Conservation (phyloP, 2,888 invertebrate species). For the Mycalesis mineus region DNA sequence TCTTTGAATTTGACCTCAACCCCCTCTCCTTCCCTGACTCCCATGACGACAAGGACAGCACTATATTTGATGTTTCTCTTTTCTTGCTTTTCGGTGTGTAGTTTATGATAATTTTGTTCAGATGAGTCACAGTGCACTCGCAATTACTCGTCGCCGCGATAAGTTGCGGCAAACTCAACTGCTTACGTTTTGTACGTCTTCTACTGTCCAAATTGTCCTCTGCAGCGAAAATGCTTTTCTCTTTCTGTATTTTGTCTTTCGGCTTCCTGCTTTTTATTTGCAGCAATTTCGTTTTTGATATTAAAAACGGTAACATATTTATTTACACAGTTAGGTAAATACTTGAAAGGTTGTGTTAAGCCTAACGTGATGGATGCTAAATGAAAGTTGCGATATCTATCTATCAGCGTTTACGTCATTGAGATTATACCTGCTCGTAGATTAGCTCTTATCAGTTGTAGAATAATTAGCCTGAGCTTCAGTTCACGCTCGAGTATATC, state of each 20-base stretch:
- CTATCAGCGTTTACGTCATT: conserved; percentile 30
- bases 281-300: conserved; percentile 61
- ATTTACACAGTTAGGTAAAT: background rate
- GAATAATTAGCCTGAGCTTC: conserved; percentile 28
- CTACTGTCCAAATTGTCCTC: conserved; percentile 48
- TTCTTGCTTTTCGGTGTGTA: conserved; percentile 58
- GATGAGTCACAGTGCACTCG: conserved; percentile 59
- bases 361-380: conserved; percentile 27
- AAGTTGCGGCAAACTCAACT: conserved; percentile 35
- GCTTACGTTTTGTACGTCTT: conserved; percentile 41
- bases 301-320: conserved; percentile 61
- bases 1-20: conserved; percentile 53
- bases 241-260: conserved; percentile 38
- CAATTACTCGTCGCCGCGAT: conserved; percentile 42
- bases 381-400: conserved; percentile 9
- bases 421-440: conserved; percentile 31
- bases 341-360: background rate
- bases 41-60: conserved; percentile 56
- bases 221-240: conserved; percentile 43
- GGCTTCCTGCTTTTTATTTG: conserved; percentile 48
- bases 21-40: conserved; percentile 54
- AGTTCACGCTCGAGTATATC: conserved; percentile 42
- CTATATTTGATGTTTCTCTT: conserved; percentile 53
- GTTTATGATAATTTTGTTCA: conserved; percentile 57
- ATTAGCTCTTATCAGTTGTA: conserved; percentile 38